Base-by-base conservation (phyloP, 2,888 invertebrate genomes). In the Rotaria magnacalcarata region DNA sequence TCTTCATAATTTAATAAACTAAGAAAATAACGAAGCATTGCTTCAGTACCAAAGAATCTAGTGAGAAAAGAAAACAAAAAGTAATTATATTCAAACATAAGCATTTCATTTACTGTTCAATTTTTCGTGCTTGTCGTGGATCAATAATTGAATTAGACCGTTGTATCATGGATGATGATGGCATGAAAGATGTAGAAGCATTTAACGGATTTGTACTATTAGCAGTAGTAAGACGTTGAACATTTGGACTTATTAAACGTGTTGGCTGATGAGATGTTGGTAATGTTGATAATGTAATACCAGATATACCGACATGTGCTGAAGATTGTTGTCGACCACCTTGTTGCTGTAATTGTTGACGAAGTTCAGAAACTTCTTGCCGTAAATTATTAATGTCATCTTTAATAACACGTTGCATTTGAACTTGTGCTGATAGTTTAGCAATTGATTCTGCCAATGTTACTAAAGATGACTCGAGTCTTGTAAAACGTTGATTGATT, bases 391-490 rank as follows among this genome's bases (percentile, higher is more conserved):
- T 6, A 43, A 80, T n/a, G 47, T 80, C 80, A 80, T 80, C 80
- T 80, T 80, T 80, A 24, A 80, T 34, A 47, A 19, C 14, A 47
- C 80, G 80, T 47, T 96, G 95, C 1, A 95, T 95, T 87, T 95
- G 92, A 94, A 96, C 95, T 92, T 96, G 96, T 8, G 95, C 95
- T 67, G 96, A 95, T 74, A 96, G 92, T 91, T 96, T 96, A 34
- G 96, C 96, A 41, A 96, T 95, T 84, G 95, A 95, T 87, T 96
- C 92, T 0, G 96, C 96, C 88, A 96, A 91, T 2, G 96, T 96
- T 86, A 96, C 95, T 85, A 96, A 96, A 91, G 96, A 96, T 0
- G 95, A 95, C 91, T 96, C 96, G 88, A 96, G 92, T 10, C 95
- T 93, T 90, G 95, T 95, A 91, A 96, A 96, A 84, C 96, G 93